phyloP scores from a whole-genome alignment of 2,797 vertebrate genomes.

The Mormyrus hasselquistii region DNA sequence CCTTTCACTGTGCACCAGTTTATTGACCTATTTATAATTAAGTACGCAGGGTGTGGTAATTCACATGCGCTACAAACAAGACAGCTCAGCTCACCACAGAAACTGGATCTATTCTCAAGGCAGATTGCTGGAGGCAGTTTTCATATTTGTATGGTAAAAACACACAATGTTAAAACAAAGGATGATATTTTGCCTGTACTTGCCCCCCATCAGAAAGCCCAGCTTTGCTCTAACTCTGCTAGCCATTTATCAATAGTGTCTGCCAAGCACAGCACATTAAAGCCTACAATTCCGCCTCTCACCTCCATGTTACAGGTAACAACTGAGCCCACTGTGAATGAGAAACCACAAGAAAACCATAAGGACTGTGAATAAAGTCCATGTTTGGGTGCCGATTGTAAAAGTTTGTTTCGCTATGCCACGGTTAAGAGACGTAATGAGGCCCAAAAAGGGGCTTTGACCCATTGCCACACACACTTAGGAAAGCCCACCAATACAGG shows the following conservation, averaged over 20 bases:
- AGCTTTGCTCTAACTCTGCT: background rate
- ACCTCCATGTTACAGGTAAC: background rate
- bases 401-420: background rate
- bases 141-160: background rate
- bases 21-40: constrained; percentile 5
- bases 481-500: background rate
- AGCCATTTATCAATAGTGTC: background rate
- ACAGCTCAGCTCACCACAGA: constrained; percentile 2
- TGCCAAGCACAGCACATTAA: background rate
- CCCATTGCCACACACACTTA: background rate
- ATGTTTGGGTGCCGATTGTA: background rate
- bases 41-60: background rate
- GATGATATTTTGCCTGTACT: background rate
- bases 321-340: background rate
- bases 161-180: background rate
- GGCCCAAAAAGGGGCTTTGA: background rate
- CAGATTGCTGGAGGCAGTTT: background rate
- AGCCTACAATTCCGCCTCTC: background rate
- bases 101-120: background rate
- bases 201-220: background rate
- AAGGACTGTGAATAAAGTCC: background rate
- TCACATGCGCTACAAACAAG: background rate
- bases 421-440: background rate
- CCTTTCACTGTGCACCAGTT: background rate
- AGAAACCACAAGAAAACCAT: background rate